These are phyloP conservation scores for Smithornis capensis DNA, from an alignment of 2,113 vertebrate species.

Conservation along the genomic window DNA sequence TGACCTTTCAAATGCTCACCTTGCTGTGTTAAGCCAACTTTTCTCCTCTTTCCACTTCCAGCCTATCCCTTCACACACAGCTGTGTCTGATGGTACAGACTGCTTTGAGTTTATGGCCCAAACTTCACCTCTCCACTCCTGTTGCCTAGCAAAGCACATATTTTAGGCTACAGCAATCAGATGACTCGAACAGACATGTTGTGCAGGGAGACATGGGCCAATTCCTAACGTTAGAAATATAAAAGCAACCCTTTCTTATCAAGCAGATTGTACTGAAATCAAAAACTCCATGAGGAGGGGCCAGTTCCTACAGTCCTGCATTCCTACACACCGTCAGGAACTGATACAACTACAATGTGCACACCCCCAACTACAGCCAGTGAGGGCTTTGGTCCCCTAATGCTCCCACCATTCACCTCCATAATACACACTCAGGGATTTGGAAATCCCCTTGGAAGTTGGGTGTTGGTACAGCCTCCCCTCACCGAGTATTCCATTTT, in stretches of 20 bases:
- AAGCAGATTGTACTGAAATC: neutral
- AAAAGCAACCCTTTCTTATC: neutral
- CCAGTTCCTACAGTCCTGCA: neutral
- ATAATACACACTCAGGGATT: neutral
- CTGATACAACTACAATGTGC: neutral
- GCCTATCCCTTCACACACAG: neutral
- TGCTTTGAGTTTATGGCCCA: neutral
- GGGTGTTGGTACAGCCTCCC: neutral
- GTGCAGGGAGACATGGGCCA: neutral
- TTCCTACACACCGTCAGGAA: neutral
- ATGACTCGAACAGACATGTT: neutral
- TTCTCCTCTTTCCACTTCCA: neutral
- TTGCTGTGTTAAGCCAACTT: neutral
- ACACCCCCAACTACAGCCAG: neutral
- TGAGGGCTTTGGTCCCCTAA: neutral
- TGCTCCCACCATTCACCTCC: neutral
- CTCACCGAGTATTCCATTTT: neutral
- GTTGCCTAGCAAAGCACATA: neutral
- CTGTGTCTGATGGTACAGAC: neutral
- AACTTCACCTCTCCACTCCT: neutral
- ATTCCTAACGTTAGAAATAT: neutral
- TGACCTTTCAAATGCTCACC: neutral
- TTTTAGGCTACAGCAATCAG: neutral
- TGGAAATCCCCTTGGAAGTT: neutral
- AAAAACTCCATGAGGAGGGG: neutral